These are phyloP conservation scores for Eilema griseolum DNA, from an alignment of 2,888 invertebrate species.

Conservation along the genomic window DNA sequence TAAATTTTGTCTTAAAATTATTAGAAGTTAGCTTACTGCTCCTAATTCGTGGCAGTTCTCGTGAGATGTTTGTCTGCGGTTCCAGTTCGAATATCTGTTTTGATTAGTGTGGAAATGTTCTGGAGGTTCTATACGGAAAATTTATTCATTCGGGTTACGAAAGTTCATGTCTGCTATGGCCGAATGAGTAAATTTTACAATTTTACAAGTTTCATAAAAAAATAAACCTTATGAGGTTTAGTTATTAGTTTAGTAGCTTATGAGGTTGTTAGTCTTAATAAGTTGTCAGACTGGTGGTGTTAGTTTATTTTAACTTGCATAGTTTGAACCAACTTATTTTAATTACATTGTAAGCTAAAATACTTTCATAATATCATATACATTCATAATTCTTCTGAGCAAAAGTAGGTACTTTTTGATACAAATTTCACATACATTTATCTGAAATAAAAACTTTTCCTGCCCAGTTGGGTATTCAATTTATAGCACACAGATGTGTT, in stretches of 20 bases:
- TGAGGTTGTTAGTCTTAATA: too few species aligned
- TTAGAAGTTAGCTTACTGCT: conserved; percentile 26
- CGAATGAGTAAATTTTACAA: too few species aligned
- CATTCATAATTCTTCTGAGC: too few species aligned
- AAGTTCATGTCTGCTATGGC: background rate
- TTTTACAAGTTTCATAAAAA: too few species aligned
- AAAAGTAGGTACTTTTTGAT: background rate
- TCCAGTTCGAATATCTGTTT: conserved; percentile 31
- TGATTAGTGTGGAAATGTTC: conserved; percentile 36
- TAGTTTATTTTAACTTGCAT: too few species aligned
- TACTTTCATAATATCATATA: too few species aligned
- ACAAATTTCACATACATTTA: background rate
- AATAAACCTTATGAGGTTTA: too few species aligned
- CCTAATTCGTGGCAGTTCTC: conserved; percentile 33
- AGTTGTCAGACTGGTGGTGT: too few species aligned
- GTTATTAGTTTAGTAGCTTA: too few species aligned
- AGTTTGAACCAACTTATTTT: too few species aligned
- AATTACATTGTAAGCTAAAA: too few species aligned
- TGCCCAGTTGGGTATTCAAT: background rate
- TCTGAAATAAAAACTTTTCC: background rate
- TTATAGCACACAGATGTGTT: background rate
- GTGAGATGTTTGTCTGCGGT: conserved; percentile 35
- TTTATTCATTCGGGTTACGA: conserved; percentile 30
- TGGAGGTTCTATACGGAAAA: conserved; percentile 26
- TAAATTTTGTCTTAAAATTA: conserved; percentile 27